Evolutionary conservation across 2,797 vertebrate species (phyloP).

Genomic region (Poecile montanus): DNA sequence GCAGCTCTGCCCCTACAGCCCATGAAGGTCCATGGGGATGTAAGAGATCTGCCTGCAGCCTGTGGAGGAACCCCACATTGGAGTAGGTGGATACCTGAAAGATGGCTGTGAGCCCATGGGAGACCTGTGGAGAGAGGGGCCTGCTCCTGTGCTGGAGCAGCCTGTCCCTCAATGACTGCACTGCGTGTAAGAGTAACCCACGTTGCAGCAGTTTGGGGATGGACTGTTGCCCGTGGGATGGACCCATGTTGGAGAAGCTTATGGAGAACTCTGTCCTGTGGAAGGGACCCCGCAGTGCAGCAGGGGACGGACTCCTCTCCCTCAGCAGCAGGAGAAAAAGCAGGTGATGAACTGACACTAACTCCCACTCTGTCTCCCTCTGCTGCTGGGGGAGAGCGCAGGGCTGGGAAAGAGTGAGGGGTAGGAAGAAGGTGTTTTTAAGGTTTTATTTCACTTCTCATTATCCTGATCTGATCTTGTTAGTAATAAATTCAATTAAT

Average conservation of each 20-base stretch:
- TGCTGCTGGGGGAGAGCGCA: background rate
- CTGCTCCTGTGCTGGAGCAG: background rate
- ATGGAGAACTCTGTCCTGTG: background rate
- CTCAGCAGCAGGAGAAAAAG: background rate
- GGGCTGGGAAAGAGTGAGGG: background rate
- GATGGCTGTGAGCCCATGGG: background rate
- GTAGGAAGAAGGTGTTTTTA: background rate
- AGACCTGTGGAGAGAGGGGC: background rate
- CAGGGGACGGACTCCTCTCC: background rate
- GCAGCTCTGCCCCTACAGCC: background rate
- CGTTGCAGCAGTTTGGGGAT: background rate
- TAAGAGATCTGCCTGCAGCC: background rate
- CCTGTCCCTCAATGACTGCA: background rate
- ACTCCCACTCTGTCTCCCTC: background rate
- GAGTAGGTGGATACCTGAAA: background rate
- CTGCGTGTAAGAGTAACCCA: background rate
- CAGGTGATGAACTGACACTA: background rate
- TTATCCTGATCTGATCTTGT: background rate
- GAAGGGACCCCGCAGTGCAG: accelerated
- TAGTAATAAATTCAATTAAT: background rate
- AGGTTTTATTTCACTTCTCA: background rate
- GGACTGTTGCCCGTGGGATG: accelerated
- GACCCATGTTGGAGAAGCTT: background rate
- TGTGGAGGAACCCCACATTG: background rate
- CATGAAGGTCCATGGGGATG: background rate